Conservation (phyloP, 2,113 vertebrate genomes). For the Naja naja region DNA sequence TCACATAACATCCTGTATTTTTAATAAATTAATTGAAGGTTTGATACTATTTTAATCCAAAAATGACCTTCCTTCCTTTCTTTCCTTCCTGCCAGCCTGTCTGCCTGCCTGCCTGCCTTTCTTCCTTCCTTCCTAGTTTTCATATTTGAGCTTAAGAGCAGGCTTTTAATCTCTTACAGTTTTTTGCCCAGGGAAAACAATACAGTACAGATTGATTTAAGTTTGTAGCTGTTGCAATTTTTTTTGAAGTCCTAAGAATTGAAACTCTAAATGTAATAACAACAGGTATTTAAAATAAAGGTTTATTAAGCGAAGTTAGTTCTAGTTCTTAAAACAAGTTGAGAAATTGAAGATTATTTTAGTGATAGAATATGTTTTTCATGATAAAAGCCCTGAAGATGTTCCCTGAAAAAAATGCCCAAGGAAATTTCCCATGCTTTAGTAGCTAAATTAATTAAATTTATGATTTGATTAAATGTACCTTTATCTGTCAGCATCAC, state of each 20-base stretch:
- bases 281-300: neutral
- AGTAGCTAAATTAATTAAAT: neutral
- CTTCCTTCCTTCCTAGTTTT: no score
- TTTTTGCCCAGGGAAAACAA: neutral
- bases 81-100: no score
- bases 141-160: neutral
- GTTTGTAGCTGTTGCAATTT: neutral
- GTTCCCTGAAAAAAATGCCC: neutral
- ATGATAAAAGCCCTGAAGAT: neutral
- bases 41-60: neutral
- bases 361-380: neutral
- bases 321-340: neutral
- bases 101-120: no score
- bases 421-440: neutral
- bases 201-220: neutral
- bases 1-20: neutral
- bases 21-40: no score
- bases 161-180: neutral
- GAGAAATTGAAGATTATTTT: neutral
- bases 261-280: neutral
- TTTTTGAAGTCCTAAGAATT: neutral
- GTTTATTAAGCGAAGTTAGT: neutral
- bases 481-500: neutral
- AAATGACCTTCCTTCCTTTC: neutral
- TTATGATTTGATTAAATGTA: neutral